phyloP scores from a whole-genome alignment of 2,888 invertebrate species.

The Apodemia zela region DNA sequence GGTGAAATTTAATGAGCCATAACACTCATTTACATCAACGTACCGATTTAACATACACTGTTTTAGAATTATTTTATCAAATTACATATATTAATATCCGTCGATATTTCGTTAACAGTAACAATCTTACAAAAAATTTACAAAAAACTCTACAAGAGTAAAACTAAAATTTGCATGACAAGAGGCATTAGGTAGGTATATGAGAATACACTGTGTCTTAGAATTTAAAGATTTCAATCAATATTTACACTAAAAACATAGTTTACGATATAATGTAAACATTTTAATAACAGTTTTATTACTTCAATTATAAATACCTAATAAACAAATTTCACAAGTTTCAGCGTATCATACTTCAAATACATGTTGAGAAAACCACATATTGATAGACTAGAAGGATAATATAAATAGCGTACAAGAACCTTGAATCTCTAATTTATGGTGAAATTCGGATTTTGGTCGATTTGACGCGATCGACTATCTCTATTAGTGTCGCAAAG shows the following conservation, averaged over 20 bases:
- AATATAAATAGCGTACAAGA: not conserved
- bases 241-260: slow-evolving; percentile 10
- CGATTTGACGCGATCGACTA: no score
- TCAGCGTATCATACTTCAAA: not conserved
- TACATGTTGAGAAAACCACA: not conserved
- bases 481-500: no score
- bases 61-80: no score
- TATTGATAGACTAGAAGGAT: not conserved
- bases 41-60: no score
- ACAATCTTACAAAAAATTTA: no score
- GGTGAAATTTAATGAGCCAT: no score
- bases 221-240: not conserved
- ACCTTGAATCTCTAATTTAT: no score
- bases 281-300: slow-evolving; percentile 5
- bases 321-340: not conserved
- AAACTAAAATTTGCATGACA: not conserved
- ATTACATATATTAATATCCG: no score
- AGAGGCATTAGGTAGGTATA: not conserved
- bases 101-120: no score
- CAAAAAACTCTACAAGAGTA: no score
- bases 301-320: slow-evolving; percentile 11
- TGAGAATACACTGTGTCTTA: not conserved
- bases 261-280: slow-evolving; percentile 7
- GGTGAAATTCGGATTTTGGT: no score
- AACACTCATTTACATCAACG: no score